phyloP scores from a whole-genome alignment of 2,888 invertebrate genomes.

The Ptilodon capucinus region DNA sequence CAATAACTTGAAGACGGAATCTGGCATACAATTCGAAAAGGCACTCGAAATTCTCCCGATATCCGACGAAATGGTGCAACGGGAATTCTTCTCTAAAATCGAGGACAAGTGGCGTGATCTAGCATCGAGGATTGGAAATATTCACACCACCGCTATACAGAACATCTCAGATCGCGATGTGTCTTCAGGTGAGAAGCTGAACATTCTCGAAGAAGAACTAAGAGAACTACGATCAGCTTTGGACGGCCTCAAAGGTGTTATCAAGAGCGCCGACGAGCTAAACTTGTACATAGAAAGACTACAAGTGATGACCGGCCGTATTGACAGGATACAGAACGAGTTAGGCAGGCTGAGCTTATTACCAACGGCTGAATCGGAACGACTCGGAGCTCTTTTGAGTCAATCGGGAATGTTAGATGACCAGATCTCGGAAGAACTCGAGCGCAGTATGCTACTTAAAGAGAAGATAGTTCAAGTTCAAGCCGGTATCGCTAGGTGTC shows the following conservation, averaged over 20 bases:
- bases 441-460: constrained; percentile 87
- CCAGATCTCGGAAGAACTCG: constrained; percentile 89
- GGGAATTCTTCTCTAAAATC: constrained; percentile 89
- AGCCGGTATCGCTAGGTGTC: constrained; percentile 86
- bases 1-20: constrained; percentile 88
- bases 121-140: constrained; percentile 84
- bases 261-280: constrained; percentile 92
- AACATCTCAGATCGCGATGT: constrained; percentile 88
- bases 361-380: constrained; percentile 89
- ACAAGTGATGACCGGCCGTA: constrained; percentile 88
- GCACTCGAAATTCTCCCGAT: constrained; percentile 90
- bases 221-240: constrained; percentile 87
- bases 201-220: constrained; percentile 89
- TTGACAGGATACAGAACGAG: constrained; percentile 91
- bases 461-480: constrained; percentile 89
- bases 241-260: constrained; percentile 88
- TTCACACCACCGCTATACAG: constrained; percentile 86
- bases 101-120: constrained; percentile 89
- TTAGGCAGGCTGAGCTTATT: constrained; percentile 88
- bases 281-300: constrained; percentile 91
- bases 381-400: constrained; percentile 87
- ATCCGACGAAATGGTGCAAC: constrained; percentile 92
- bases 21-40: constrained; percentile 88
- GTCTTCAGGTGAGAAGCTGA: constrained; percentile 88
- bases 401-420: constrained; percentile 88